These are phyloP conservation scores for Pongo abelii DNA, from an alignment of 2,113 vertebrate genomes.

Conservation along the genomic window DNA sequence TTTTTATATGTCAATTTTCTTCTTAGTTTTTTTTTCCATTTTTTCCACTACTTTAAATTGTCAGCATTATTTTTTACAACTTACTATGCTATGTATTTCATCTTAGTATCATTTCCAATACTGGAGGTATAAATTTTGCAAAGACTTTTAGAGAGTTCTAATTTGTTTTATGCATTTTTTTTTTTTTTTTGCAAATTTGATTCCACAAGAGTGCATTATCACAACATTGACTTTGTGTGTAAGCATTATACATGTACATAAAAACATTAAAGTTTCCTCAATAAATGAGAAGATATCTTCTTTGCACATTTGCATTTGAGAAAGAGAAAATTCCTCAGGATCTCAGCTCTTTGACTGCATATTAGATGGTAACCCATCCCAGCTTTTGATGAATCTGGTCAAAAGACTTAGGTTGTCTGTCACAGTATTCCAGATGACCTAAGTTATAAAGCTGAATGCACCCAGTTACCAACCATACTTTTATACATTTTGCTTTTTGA, in stretches of 20 bases:
- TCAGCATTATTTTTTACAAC: too few species aligned
- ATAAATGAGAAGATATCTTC: neutral
- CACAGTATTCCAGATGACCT: too few species aligned
- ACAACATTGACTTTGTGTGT: neutral
- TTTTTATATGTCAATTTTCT: neutral
- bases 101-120: too few species aligned
- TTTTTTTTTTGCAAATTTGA: neutral
- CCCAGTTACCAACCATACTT: too few species aligned
- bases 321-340: neutral
- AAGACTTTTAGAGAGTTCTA: neutral
- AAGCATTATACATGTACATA: neutral
- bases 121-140: too few species aligned
- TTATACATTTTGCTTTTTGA: too few species aligned
- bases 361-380: neutral
- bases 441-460: too few species aligned
- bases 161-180: neutral
- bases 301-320: neutral
- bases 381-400: neutral
- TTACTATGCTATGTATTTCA: too few species aligned
- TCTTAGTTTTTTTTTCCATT: neutral
- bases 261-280: neutral
- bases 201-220: neutral
- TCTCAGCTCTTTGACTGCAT: neutral
- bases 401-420: neutral
- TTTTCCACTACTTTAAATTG: neutral